phyloP scores from a whole-genome alignment of 2,113 vertebrate species.

The Oxygymnocypris stewartii region DNA sequence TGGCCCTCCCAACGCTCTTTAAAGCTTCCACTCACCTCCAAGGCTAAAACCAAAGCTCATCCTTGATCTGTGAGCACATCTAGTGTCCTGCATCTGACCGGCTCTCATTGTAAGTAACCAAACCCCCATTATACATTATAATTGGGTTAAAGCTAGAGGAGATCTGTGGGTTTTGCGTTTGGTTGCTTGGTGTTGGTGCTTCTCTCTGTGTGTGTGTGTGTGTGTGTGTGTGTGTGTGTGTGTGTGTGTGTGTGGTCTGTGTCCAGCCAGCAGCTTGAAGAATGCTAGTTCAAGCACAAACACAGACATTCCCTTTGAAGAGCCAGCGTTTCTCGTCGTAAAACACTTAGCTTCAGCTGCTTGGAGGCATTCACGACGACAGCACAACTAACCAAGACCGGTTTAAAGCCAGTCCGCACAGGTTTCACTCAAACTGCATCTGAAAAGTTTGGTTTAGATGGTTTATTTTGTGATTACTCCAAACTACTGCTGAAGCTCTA shows the following conservation, averaged over 20 bases:
- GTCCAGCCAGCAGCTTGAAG: neutral
- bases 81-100: neutral
- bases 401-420: neutral
- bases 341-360: constrained; percentile 20
- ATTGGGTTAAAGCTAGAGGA: neutral
- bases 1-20: constrained; percentile 68
- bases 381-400: neutral
- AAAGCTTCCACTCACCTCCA: constrained; percentile 68
- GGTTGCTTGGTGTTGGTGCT: neutral
- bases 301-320: constrained; percentile 31
- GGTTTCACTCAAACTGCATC: neutral
- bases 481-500: neutral
- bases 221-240: neutral
- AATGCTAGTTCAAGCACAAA: constrained; percentile 10
- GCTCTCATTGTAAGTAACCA: constrained; percentile 33
- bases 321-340: constrained; percentile 31
- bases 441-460: neutral
- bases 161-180: neutral
- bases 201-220: neutral
- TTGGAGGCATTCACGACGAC: neutral
- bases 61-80: constrained; percentile 18
- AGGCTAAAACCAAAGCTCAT: constrained; percentile 58
- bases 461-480: neutral
- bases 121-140: neutral
- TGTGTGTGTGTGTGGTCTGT: neutral